Evolutionary conservation across 2,797 vertebrate genomes (phyloP).

Genomic region (Columba guinea): DNA sequence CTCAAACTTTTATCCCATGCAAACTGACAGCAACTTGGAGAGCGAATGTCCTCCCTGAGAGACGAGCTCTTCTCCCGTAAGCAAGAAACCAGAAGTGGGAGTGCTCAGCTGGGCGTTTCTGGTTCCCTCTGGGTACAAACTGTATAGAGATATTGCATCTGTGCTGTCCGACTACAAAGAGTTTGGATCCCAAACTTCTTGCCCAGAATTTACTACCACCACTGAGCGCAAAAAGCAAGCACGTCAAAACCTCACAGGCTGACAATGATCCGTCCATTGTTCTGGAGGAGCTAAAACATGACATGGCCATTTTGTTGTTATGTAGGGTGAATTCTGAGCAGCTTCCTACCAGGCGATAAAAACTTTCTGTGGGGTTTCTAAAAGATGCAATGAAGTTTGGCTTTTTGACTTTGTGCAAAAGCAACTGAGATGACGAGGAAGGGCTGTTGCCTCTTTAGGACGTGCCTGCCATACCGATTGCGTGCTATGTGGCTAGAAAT

Average conservation of each 20-base stretch:
- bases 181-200: neutral
- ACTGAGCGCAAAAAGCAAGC: neutral
- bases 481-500: neutral
- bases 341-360: neutral
- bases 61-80: neutral
- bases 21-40: neutral
- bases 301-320: neutral
- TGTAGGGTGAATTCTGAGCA: neutral
- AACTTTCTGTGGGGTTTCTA: neutral
- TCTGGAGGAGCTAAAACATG: neutral
- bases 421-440: neutral
- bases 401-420: neutral
- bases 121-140: constrained; percentile 23
- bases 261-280: neutral
- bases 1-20: neutral
- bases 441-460: neutral
- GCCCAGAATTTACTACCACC: neutral
- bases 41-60: neutral
- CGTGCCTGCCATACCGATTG: neutral
- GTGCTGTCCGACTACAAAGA: neutral
- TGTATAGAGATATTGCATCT: neutral
- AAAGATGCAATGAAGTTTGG: neutral
- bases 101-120: neutral
- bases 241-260: neutral
- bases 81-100: neutral